Base-by-base conservation (phyloP, 2,113 vertebrate species). In the Salvator merianae region DNA sequence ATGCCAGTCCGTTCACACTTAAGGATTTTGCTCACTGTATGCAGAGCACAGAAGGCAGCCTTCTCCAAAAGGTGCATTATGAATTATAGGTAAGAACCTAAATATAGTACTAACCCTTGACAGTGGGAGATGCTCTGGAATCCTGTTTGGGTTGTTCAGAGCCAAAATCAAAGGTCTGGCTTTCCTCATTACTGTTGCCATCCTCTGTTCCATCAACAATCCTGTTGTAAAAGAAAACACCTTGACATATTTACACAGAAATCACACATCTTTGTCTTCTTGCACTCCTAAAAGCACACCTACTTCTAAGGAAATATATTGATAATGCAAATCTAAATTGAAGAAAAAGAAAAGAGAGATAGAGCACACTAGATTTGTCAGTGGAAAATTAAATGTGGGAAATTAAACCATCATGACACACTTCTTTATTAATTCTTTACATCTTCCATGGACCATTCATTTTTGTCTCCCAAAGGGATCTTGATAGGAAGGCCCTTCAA, bases 151-250 rank as follows among this genome's bases (percentile, higher is more conserved):
- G 70, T 82, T 93, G 95, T 83, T 96, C 96, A 86, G 95, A 95
- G 75, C 91, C 93, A 87, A 97, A 97, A 79, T 97, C 96, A 88
- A 97, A 97, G 30, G 91, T 92, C 89, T 96, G 95, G 65, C 89
- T 95, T 91, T 94, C 95, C 84, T 95, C 96, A 34, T 92, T 94
- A 53, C 88, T 92, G 68, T 92, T 95, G 78, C 94, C 90, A 79
- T 97, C 96, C 94, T 97, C 96, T 90, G 93, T 96, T 40, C 96
- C 97, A 92, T 97, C 96, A 3, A 97, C 96, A 91, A 97, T 93
- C 92, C 97, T 97, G 81, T 90, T 88, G 86, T 85, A 88, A 1
- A 90, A 87, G 59, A 0, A 28, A 53, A 76, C 34, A 24, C 30
- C 66, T 77, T 87, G 53, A 80, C 83, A 63, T 36, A 83, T 79